A percentile compares a stretch with the other conserved stretches of the same genome.
phyloP scores from a whole-genome alignment of 2,797 vertebrate species.

The Cryptoblepharus egeriae region DNA sequence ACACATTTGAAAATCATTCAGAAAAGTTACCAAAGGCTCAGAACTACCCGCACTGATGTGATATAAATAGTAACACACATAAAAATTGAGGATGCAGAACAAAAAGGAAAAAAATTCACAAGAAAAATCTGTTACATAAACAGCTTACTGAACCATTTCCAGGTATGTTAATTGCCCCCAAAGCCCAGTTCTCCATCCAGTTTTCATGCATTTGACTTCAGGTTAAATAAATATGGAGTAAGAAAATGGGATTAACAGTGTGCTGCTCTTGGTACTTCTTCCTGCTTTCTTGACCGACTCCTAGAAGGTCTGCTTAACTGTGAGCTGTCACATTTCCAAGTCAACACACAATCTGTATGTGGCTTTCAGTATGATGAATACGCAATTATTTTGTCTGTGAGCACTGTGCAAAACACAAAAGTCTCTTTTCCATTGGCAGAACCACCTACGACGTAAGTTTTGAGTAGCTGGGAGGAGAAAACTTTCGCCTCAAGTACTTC shows the following conservation, averaged over 20 bases:
- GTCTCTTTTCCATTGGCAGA: constrained; percentile 32
- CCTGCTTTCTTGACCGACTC: background rate
- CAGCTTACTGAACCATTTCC: constrained; percentile 65
- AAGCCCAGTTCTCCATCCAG: background rate
- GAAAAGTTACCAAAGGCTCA: constrained; percentile 56
- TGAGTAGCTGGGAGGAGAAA: constrained; percentile 97
- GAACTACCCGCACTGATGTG: constrained; percentile 52
- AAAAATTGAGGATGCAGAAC: constrained; percentile 25
- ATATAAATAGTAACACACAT: constrained; percentile 45
- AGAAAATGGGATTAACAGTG: constrained; percentile 17
- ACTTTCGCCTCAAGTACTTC: constrained; percentile 95
- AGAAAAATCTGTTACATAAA: constrained; percentile 52
- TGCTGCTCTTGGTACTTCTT: constrained; percentile 31
- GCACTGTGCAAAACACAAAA: constrained; percentile 30
- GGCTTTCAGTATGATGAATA: constrained; percentile 13
- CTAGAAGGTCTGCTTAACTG: accelerated
- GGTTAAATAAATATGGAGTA: constrained; percentile 22
- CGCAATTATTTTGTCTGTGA: constrained; percentile 44
- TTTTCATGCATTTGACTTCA: constrained; percentile 32
- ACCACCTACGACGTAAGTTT: constrained; percentile 89
- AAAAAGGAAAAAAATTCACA: constrained; percentile 30
- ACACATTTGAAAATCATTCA: constrained; percentile 60
- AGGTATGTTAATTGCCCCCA: constrained; percentile 41
- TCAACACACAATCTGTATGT: constrained; percentile 49
- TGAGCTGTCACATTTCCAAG: constrained; percentile 46